phyloP scores from a whole-genome alignment of 2,888 invertebrate genomes.

The Dichetophora obliterata region DNA sequence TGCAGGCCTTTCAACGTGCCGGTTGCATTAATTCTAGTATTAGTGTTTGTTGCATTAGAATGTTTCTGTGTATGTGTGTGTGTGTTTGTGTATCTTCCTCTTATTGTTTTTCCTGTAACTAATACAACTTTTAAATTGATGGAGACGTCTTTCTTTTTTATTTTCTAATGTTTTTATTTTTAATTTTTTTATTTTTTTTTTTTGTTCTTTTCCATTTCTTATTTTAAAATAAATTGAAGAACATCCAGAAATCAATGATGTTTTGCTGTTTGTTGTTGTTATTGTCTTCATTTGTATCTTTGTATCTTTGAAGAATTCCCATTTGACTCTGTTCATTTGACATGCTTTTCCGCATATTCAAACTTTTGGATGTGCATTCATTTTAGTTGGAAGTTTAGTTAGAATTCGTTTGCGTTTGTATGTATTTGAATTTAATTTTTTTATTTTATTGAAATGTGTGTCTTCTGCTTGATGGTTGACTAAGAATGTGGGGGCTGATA shows the following conservation, averaged over 20 bases:
- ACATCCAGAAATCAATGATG: conserved; percentile 7
- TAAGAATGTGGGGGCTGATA: not conserved
- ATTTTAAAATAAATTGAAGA: conserved; percentile 33
- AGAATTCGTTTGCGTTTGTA: not conserved
- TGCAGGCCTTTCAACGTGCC: conserved; percentile 9
- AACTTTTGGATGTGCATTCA: conserved; percentile 18
- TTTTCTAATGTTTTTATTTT: conserved; percentile 14
- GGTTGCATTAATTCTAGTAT: not conserved
- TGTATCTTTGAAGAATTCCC: not conserved
- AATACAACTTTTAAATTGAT: conserved; percentile 15
- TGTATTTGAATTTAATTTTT: not conserved
- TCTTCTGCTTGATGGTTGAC: not conserved
- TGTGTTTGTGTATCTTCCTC: not conserved
- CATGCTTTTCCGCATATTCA: conserved; percentile 3
- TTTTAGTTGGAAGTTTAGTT: conserved; percentile 20
- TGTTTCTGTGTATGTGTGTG: not conserved
- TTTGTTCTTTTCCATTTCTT: not conserved
- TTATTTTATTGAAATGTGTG: not conserved
- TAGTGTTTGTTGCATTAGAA: not conserved
- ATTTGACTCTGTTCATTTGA: not conserved
- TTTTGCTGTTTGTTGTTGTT: conserved; percentile 13
- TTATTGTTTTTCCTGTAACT: not conserved
- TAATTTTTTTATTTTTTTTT: conserved; percentile 8
- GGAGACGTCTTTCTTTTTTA: conserved; percentile 5
- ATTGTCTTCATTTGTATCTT: not conserved